A percentile compares a stretch with the other conserved stretches of the same genome.
These are phyloP conservation scores for Perca schrenkii DNA, from an alignment of 2,113 vertebrate genomes.

Conservation along the genomic window DNA sequence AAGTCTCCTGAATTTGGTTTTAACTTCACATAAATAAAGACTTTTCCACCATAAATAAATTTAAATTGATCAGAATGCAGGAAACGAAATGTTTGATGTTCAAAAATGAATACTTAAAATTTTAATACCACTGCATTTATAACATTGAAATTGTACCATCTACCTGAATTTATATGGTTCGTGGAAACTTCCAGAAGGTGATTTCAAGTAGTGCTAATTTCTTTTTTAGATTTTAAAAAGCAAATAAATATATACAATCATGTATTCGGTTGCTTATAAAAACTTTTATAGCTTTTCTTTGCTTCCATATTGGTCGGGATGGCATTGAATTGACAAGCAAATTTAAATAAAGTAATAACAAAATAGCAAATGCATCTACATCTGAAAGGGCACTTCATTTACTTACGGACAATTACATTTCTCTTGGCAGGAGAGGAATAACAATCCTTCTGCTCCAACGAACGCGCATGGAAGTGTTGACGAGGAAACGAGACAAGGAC, in stretches of 20 bases:
- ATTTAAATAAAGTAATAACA: background rate
- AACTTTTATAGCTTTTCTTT: background rate
- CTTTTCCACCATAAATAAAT: too few relatives aligned
- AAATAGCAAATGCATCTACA: background rate
- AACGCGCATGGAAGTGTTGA: conserved; percentile 12
- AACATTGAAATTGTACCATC: background rate
- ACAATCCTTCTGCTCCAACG: conserved; percentile 5
- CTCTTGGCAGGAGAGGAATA: conserved; percentile 69
- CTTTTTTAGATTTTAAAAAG: too few relatives aligned
- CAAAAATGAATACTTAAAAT: background rate
- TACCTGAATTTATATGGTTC: background rate
- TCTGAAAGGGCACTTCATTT: background rate
- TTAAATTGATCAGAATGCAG: too few relatives aligned
- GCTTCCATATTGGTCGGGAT: background rate
- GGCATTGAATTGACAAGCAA: background rate
- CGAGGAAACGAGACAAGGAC: background rate
- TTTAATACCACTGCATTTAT: background rate
- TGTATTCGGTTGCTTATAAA: background rate
- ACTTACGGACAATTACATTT: background rate
- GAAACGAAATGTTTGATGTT: too few relatives aligned
- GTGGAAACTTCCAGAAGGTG: background rate
- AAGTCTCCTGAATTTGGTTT: too few relatives aligned
- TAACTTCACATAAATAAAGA: too few relatives aligned
- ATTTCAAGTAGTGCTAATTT: too few relatives aligned
- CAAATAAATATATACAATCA: too few relatives aligned